Evolutionary conservation across 2,797 vertebrate genomes (phyloP), one percentile per base, ranked within the genome.

Genomic region (Periparus ater): DNA sequence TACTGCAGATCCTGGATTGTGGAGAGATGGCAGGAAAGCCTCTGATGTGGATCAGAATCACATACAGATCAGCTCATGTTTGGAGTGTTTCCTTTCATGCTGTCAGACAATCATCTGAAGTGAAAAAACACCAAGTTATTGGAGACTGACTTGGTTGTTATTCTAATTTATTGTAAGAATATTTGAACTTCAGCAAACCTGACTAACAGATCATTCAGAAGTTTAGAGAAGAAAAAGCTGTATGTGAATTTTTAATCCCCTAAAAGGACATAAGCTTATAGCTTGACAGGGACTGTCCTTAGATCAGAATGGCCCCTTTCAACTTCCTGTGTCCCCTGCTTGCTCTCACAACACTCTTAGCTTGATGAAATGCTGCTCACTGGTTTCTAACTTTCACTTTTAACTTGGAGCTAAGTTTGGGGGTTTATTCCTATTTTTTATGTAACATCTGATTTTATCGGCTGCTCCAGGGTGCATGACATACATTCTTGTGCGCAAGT

Each of bases 21-120:
- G 11, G 16, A 58, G 57, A 2, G 45, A 30, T 19, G 58, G 76
- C 44, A 13, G 3, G 38, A 63, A 65, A 80, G 54, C 62, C 40
- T 48, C n/a, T 1, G 0, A 17, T 11, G 61, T 0, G 0, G 51
- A 16, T 65, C 27, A 20, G 61, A 50, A 4, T 19, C 42, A 17
- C n/a, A 2, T 3, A 29, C 44, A n/a, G 44, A 85, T 53, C 68
- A 21, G 73, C 60, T 78, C 23, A 0, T 13, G 29, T 71, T 76
- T 50, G 26, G 58, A 61, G 61, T 4, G 25, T 47, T 85, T 70
- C 85, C 67, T 45, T 26, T 73, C 45, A 6, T 11, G 50, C 67
- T 91, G 79, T 68, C 94, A 93, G 81, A 90, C 93, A 65, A 47
- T 50, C 26, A 60, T 77, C 82, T 65, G 18, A 94, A 87, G 50